A percentile compares a stretch with the other conserved stretches of the same genome.
phyloP scores from a whole-genome alignment of 2,888 invertebrate species.

The Slavum lentiscoides region DNA sequence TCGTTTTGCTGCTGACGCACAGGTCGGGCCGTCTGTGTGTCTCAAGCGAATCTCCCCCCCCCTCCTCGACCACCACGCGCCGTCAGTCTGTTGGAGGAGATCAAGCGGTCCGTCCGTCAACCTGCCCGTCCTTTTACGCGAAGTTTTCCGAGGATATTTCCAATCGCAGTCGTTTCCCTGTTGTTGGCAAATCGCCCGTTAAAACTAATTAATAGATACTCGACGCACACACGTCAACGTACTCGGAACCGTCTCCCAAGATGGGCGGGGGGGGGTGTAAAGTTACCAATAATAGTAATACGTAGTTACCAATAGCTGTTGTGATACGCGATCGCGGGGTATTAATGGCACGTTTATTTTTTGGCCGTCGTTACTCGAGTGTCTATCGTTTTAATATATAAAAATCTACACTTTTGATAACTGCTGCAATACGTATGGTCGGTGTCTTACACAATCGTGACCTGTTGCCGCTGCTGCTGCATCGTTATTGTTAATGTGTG shows the following conservation, averaged over 20 bases:
- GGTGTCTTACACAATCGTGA: too few species aligned
- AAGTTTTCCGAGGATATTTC: background rate
- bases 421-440: too few species aligned
- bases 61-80: too few species aligned
- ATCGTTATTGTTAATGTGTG: too few species aligned
- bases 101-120: too few species aligned
- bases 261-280: background rate
- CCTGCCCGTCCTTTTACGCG: too few species aligned
- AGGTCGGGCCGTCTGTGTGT: too few species aligned
- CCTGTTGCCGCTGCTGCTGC: too few species aligned
- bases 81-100: too few species aligned
- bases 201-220: conserved; percentile 11
- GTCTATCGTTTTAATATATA: background rate
- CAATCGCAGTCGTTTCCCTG: background rate
- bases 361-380: background rate
- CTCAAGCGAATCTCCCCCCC: too few species aligned
- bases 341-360: background rate
- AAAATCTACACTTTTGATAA: too few species aligned
- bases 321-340: background rate
- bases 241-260: background rate
- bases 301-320: background rate
- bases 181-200: background rate
- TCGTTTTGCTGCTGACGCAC: too few species aligned
- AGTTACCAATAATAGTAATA: conserved; percentile 5
- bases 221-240: background rate